Conservation (phyloP, 2,888 invertebrate species). For the Leptogaster cylindrica region DNA sequence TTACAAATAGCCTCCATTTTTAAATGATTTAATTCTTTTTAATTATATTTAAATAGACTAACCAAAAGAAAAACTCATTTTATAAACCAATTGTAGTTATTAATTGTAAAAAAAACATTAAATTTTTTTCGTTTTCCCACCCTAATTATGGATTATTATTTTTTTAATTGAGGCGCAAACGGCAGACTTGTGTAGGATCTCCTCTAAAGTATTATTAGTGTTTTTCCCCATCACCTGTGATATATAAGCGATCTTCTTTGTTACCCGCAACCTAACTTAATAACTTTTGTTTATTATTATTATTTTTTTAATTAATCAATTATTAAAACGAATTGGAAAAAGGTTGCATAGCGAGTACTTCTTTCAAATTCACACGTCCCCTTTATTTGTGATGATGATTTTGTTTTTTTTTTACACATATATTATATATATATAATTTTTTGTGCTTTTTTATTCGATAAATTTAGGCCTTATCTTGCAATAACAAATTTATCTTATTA, state of each 20-base stretch:
- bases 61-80: too few species aligned
- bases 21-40: too few species aligned
- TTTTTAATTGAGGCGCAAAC: too few species aligned
- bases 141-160: not conserved
- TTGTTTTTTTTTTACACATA: not conserved
- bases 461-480: not conserved
- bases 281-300: not conserved
- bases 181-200: too few species aligned
- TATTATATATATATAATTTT: constrained; percentile 9
- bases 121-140: not conserved
- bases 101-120: too few species aligned
- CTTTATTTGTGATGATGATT: too few species aligned
- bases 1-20: too few species aligned
- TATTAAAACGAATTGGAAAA: not conserved
- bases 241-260: constrained; percentile 16
- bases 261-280: constrained; percentile 9
- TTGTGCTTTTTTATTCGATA: not conserved
- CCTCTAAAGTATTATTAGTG: constrained; percentile 17
- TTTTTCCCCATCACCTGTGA: constrained; percentile 19
- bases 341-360: not conserved
- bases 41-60: too few species aligned
- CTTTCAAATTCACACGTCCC: constrained; percentile 19
- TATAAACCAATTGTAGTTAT: too few species aligned
- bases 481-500: constrained; percentile 1
- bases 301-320: not conserved